These are phyloP conservation scores for Palloptera scutellata DNA, from an alignment of 2,888 invertebrate species.

Conservation along the genomic window DNA sequence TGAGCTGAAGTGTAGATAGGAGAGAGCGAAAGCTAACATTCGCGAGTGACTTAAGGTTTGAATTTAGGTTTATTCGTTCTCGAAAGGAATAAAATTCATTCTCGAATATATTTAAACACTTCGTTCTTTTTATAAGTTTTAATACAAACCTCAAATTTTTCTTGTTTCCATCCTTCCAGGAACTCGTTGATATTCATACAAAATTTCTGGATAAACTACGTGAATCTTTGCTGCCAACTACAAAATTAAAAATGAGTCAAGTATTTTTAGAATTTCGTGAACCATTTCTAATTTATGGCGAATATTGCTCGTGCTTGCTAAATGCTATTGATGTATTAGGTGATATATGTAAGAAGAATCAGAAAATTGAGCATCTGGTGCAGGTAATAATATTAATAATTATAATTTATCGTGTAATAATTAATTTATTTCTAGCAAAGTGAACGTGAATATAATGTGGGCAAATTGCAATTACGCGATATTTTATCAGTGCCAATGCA, in stretches of 20 bases:
- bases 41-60: no score
- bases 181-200: constrained; percentile 85
- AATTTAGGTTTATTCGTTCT: no score
- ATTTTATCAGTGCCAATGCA: constrained; percentile 98
- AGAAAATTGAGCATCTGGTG: constrained; percentile 61
- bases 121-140: no score
- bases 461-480: constrained; percentile 93
- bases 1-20: no score
- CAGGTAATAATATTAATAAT: constrained; percentile 44
- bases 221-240: constrained; percentile 72
- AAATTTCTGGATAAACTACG: constrained; percentile 83
- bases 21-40: no score
- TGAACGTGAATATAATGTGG: constrained; percentile 92
- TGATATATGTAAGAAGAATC: constrained; percentile 62
- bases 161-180: constrained; percentile 66
- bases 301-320: constrained; percentile 94
- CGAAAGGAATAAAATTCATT: no score
- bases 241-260: constrained; percentile 72
- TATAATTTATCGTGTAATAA: neutral
- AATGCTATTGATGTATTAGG: constrained; percentile 85
- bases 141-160: neutral
- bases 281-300: constrained; percentile 91
- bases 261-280: constrained; percentile 92
- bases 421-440: constrained; percentile 73
- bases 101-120: no score